Conservation (phyloP, 2,888 invertebrate species). For the Pharmacophagus antenor region DNA sequence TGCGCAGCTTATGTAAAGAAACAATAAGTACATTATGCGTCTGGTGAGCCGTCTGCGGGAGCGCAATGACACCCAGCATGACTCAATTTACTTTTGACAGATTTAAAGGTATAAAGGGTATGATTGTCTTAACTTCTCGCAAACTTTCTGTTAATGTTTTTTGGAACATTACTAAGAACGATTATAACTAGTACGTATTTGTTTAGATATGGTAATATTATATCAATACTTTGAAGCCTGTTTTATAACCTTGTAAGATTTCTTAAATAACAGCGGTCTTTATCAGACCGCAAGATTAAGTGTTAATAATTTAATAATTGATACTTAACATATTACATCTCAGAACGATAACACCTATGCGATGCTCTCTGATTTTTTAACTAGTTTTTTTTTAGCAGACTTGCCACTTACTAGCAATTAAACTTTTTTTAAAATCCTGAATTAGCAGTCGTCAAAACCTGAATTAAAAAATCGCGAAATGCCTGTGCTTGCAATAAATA, state of each 20-base stretch:
- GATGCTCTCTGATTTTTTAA: too few relatives aligned
- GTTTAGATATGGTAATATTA: not conserved
- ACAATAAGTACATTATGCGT: constrained; percentile 43
- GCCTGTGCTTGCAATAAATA: too few relatives aligned
- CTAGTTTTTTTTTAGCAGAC: too few relatives aligned
- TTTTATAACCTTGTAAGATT: not conserved
- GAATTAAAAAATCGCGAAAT: too few relatives aligned
- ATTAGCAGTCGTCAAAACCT: too few relatives aligned
- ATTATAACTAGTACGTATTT: not conserved
- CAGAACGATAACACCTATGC: too few relatives aligned
- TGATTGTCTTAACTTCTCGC: not conserved
- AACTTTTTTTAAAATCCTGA: too few relatives aligned
- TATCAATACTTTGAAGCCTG: not conserved
- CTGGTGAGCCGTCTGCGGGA: constrained; percentile 39
- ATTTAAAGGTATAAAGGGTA: constrained; percentile 3
- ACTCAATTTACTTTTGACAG: constrained; percentile 11
- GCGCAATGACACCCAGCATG: constrained; percentile 21
- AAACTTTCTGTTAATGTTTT: not conserved
- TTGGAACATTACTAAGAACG: not conserved
- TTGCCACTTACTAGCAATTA: too few relatives aligned
- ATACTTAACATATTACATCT: too few relatives aligned
- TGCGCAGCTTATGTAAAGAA: constrained; percentile 36
- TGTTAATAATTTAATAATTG: too few relatives aligned
- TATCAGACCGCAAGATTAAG: not conserved
- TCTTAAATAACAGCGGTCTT: not conserved